Evolutionary conservation across 2,888 invertebrate genomes (phyloP), one percentile per base, ranked within the genome.

Genomic region (Melieria omissa): DNA sequence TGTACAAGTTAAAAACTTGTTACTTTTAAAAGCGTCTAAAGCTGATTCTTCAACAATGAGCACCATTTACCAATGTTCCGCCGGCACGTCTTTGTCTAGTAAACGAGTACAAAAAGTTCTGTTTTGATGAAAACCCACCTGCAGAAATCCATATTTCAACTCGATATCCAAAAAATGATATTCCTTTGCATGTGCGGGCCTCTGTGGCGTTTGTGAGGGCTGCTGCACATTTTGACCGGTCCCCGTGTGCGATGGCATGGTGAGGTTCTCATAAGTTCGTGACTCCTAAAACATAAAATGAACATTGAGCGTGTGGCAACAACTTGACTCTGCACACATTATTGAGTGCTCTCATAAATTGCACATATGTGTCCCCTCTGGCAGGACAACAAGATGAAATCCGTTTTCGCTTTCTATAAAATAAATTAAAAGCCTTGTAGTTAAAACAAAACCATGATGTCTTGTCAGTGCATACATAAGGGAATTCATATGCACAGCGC

Each of bases 131-230:
- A 16, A 12, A 73, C 85, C 87, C 87, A 97, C 97, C 93, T 98
- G 98, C 74, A 96, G 88, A 77, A 98, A 89, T 77, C 98, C 98
- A 86, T 96, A 97, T 86, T 96, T 96, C 77, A 97, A 91, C 88
- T 98, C 98, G 80, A 97, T 92, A 85, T 97, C 97, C 80, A 96
- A 88, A 88, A 98, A 96, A 81, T 91, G 91, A 87, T 96, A 95
- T 83, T 96, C 95, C 85, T 92, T 92, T 65, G 93, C 90, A 83
- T 90, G 91, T 0, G 91, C 89, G 8, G 93, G 92, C 57, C 91
- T 88, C 70, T 88, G 88, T 73, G 85, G 84, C 49, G 80, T 75
- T 70, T 82, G 80, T 49, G 87, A 81, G 54, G 85, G 84, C 71
- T 88, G 87, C 65, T 88, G 88, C 52, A 87, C 87, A 46, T 66